phyloP scores from a whole-genome alignment of 2,113 vertebrate species.

The rat (Rattus norvegicus) region GRCr8 NC_086033.1:41089001-41089500 shows the following conservation, averaged over 20 bases:
- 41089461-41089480: slow-evolving; percentile 92
- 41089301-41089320: background rate
- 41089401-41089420: background rate
- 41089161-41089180: background rate
- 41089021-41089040: background rate
- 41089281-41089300: background rate
- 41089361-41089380: background rate
- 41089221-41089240: background rate
- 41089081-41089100: background rate
- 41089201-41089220: rapidly evolving
- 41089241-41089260: background rate
- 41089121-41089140: background rate
- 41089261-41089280: background rate
- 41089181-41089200: rapidly evolving
- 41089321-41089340: background rate
- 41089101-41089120: background rate
- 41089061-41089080: background rate
- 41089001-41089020: rapidly evolving
- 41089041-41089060: background rate
- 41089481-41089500: slow-evolving; percentile 91
- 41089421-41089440: slow-evolving; percentile 64
- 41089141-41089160: background rate
- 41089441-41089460: slow-evolving; percentile 89
- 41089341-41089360: slow-evolving; percentile 19
- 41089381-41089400: slow-evolving; percentile 68